phyloP scores from a whole-genome alignment of 2,888 invertebrate species.

The Acleris sparsana region DNA sequence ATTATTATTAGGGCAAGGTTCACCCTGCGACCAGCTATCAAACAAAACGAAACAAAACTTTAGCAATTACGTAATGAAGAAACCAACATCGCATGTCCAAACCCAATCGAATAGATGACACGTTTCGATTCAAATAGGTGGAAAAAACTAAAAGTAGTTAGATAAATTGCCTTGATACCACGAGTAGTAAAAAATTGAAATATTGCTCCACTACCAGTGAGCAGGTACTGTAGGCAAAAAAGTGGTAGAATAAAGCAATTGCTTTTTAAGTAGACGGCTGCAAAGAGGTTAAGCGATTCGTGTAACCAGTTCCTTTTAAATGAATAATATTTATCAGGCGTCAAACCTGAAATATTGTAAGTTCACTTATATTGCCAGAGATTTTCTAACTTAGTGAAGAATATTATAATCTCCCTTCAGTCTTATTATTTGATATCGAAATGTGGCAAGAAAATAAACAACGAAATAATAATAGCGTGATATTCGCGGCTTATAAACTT shows the following conservation, averaged over 20 bases:
- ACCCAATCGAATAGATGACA: slow-evolving; percentile 3
- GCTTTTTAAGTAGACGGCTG: slow-evolving; percentile 24
- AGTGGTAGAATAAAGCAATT: slow-evolving; percentile 25
- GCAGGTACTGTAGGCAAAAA: slow-evolving; percentile 25
- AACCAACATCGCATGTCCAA: background rate
- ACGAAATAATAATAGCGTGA: too few species aligned
- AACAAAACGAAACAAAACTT: background rate
- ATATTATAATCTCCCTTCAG: too few species aligned
- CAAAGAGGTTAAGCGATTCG: slow-evolving; percentile 21
- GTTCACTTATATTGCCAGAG: too few species aligned
- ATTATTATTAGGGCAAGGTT: background rate
- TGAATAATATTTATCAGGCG: background rate
- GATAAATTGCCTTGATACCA: slow-evolving; percentile 27
- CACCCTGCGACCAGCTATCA: slow-evolving; percentile 1
- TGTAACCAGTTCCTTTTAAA: slow-evolving; percentile 28
- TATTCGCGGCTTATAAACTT: too few species aligned
- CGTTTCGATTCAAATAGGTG: slow-evolving; percentile 7
- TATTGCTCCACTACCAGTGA: background rate
- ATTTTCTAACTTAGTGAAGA: too few species aligned
- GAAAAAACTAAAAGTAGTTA: slow-evolving; percentile 19
- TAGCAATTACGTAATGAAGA: slow-evolving; percentile 1
- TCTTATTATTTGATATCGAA: too few species aligned
- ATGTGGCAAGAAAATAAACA: too few species aligned
- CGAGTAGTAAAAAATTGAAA: slow-evolving; percentile 17
- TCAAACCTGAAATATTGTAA: background rate